Conservation (phyloP, 1,140 invertebrate species). For the Drosophila orosa region DNA sequence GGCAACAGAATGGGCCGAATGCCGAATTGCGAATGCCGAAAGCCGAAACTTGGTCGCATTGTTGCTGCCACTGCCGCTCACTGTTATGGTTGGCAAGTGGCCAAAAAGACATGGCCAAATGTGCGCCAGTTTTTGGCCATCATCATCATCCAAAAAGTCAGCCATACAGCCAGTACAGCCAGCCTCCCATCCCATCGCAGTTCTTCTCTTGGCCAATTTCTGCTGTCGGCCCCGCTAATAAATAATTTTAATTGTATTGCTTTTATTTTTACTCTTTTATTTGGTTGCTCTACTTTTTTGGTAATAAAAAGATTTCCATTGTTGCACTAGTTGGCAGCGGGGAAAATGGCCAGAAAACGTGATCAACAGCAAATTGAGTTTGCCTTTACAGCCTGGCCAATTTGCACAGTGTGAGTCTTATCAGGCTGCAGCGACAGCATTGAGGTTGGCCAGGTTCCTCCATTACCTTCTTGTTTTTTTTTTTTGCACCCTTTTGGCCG, state of each 20-base stretch:
- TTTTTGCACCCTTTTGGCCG: constrained; percentile 45
- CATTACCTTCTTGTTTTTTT: constrained; percentile 20
- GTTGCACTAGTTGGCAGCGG: constrained; percentile 37
- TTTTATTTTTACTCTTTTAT: constrained; percentile 33
- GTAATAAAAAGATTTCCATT: constrained; percentile 59
- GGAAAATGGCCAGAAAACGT: constrained; percentile 59
- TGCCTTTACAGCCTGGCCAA: constrained; percentile 46
- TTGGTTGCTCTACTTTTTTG: constrained; percentile 59
- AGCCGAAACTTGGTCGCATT: constrained; percentile 48
- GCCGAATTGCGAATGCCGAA: constrained; percentile 30
- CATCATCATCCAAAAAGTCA: constrained; percentile 49
- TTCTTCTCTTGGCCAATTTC: constrained; percentile 57
- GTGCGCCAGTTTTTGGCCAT: constrained; percentile 59
- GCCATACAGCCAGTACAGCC: constrained; percentile 9
- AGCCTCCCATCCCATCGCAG: constrained; percentile 11
- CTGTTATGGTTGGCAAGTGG: constrained; percentile 69
- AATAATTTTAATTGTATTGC: constrained; percentile 80
- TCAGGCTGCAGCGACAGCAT: constrained; percentile 39
- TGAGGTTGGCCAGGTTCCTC: constrained; percentile 59
- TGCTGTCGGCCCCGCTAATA: constrained; percentile 63
- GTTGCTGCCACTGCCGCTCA: constrained; percentile 46
- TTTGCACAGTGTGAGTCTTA: constrained; percentile 48
- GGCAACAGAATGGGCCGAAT: constrained; percentile 58
- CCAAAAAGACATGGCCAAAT: constrained; percentile 81
- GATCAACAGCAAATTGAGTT: constrained; percentile 74